Evolutionary conservation across 1,140 invertebrate species (phyloP), one percentile per base, ranked within the genome.

Genomic region (Musca vetustissima): DNA sequence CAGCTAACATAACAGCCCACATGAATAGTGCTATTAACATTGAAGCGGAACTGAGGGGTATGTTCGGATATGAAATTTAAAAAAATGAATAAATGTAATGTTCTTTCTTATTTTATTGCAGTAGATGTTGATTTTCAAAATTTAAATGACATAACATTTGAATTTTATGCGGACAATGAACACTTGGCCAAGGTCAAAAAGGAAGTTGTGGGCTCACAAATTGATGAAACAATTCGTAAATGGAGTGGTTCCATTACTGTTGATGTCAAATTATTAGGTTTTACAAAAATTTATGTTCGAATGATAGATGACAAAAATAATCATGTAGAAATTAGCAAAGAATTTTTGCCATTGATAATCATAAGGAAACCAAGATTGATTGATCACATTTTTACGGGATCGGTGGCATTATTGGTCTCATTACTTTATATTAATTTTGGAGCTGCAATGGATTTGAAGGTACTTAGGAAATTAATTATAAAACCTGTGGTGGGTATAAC

Each of bases 371-470:
- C 87, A 49, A 81, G 89, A 52, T 68, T 87, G 21, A 87, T 95
- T 19, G 93, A 96, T 78, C 86, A 83, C 8, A 82, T 93, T 17
- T 97, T 97, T 74, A 90, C 91, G 0, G 86, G 83, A 48, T 92
- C 91, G 67, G 89, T 97, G 4, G 90, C 90, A 11, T 81, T 88
- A 57, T 86, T 98, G 53, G 93, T 97, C 64, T 89, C 90, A 0
- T 84, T 96, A 55, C 89, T 96, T 70, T 97, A 95, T 77, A 91
- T 97, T 53, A 96, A 97, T 83, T 97, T 97, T 85, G 96, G 96
- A 0, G 96, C 94, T 81, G 93, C 95, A 0, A 86, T 97, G 76
- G 90, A 96, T 77, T 88, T 93, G 76, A 84, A 73, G 1, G 87
- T 91, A 7, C 86, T 97, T 4, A 88, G 87, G 71, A 83, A 87